A percentile compares a stretch with the other conserved stretches of the same genome.
These are phyloP conservation scores for Sciurus vulgaris DNA, from an alignment of 2,797 vertebrate genomes.

Conservation along the genomic window DNA sequence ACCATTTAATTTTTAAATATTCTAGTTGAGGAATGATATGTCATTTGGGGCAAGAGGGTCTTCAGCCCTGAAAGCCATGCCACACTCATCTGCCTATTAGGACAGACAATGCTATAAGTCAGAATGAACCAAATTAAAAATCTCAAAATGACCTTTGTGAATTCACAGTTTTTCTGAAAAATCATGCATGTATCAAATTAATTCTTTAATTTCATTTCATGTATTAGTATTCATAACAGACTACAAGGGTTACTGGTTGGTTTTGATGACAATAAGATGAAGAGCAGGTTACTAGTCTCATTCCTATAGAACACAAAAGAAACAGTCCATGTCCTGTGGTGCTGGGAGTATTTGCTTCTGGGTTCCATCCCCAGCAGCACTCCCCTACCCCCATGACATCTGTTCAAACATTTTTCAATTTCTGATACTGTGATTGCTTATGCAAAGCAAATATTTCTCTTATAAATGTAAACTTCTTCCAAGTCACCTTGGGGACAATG, in stretches of 20 bases:
- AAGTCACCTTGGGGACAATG: neutral
- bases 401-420: neutral
- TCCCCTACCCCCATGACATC: neutral
- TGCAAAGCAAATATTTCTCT: slow-evolving; percentile 18
- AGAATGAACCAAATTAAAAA: neutral
- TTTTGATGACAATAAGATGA: neutral
- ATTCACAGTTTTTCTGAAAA: neutral
- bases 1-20: neutral
- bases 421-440: neutral
- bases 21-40: neutral
- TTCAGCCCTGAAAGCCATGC: neutral
- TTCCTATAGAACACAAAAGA: neutral
- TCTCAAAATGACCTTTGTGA: slow-evolving; percentile 1
- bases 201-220: neutral
- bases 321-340: neutral
- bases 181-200: neutral
- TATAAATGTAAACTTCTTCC: neutral
- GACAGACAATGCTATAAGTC: neutral
- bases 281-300: neutral
- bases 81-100: neutral
- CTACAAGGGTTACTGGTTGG: neutral
- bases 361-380: neutral
- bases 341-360: neutral
- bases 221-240: neutral
- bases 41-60: neutral